Percentiles rank a stretch among this genome's conserved stretches.
Evolutionary conservation across 2,888 invertebrate species (phyloP).

Genomic region (Phalangium opilio): DNA sequence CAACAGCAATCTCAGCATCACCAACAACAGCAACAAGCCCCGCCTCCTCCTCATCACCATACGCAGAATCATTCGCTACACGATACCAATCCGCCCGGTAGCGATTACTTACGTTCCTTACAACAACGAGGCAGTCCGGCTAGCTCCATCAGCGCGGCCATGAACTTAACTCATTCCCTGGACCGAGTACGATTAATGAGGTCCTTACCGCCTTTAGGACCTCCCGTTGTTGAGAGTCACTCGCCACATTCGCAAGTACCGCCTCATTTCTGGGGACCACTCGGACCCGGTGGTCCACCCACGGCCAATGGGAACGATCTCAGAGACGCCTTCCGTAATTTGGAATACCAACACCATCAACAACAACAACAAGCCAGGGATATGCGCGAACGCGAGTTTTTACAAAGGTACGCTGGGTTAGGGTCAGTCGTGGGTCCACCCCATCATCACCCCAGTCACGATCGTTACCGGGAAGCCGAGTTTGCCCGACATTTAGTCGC

Average conservation of each 20-base stretch:
- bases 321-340: slow-evolving; percentile 8
- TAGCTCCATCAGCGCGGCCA: slow-evolving; percentile 3
- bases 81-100: slow-evolving; percentile 7
- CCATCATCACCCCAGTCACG: slow-evolving; percentile 1
- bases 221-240: neutral
- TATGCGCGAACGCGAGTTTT: slow-evolving; percentile 4
- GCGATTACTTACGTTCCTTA: slow-evolving; percentile 1
- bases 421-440: slow-evolving; percentile 8
- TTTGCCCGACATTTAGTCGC: slow-evolving; percentile 8
- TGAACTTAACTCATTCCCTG: slow-evolving; percentile 1
- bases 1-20: neutral
- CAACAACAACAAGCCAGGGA: no score
- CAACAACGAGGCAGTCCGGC: slow-evolving; percentile 3
- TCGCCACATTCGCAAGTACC: slow-evolving; percentile 7
- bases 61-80: neutral
- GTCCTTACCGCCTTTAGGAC: slow-evolving; percentile 6
- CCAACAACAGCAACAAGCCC: neutral
- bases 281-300: slow-evolving; percentile 2
- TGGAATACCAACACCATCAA: slow-evolving; percentile 8
- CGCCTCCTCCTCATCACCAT: neutral
- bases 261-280: slow-evolving; percentile 12
- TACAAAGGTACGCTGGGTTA: slow-evolving; percentile 16
- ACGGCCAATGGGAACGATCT: neutral
- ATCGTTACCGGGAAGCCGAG: slow-evolving; percentile 12
- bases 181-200: slow-evolving; percentile 11